phyloP scores from a whole-genome alignment of 2,888 invertebrate genomes.

The Cerastoderma edule region DNA sequence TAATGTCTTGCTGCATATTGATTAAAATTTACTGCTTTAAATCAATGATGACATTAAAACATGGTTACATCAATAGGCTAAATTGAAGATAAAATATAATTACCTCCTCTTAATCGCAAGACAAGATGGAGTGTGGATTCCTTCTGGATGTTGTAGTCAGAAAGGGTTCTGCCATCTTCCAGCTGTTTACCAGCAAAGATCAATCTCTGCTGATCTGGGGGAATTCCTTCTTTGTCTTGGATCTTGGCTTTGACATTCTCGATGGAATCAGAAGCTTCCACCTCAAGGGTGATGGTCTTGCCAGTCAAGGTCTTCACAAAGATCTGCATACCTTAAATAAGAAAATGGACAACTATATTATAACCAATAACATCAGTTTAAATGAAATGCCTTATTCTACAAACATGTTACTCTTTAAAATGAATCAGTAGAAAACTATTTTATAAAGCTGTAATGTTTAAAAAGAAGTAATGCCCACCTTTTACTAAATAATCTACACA shows the following conservation, averaged over 20 bases:
- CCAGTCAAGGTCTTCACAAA: slow-evolving; percentile 85
- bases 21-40: too few species aligned
- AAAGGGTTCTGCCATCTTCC: slow-evolving; percentile 96
- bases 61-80: too few species aligned
- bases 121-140: slow-evolving; percentile 97
- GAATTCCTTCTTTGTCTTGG: slow-evolving; percentile 86
- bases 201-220: slow-evolving; percentile 92
- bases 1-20: too few species aligned
- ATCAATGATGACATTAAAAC: too few species aligned
- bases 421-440: too few species aligned
- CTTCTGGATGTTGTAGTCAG: slow-evolving; percentile 98
- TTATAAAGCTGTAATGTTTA: too few species aligned
- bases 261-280: slow-evolving; percentile 95
- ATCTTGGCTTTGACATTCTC: slow-evolving; percentile 93
- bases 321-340: slow-evolving; percentile 87
- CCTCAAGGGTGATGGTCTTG: slow-evolving; percentile 83
- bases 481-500: too few species aligned
- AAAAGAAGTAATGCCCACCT: too few species aligned
- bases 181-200: slow-evolving; percentile 98
- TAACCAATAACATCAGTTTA: too few species aligned
- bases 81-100: background rate
- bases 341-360: background rate
- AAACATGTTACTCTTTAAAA: too few species aligned
- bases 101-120: slow-evolving; percentile 94
- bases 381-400: too few species aligned